Evolutionary conservation across 2,797 vertebrate genomes (phyloP).

Genomic region (Sardinella longiceps): DNA sequence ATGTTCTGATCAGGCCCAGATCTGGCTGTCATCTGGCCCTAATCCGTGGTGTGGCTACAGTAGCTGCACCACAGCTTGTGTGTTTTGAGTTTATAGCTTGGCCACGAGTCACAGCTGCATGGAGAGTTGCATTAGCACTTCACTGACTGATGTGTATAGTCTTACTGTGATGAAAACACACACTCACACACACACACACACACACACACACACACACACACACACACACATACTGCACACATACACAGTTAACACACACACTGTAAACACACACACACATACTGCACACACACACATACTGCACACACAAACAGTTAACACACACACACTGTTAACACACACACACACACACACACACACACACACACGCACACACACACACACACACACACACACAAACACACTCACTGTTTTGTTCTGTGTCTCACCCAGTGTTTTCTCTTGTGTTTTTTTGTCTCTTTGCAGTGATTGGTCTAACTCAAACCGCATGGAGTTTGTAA

Average conservation of each 20-base stretch:
- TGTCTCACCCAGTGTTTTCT: constrained; percentile 64
- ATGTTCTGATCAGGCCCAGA: background rate
- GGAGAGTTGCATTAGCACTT: constrained; percentile 24
- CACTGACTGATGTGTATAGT: constrained; percentile 28
- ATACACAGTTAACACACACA: too few relatives aligned
- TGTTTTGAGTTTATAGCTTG: background rate
- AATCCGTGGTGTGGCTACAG: background rate
- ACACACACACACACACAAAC: too few relatives aligned
- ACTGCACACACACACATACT: background rate
- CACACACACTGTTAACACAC: constrained; percentile 30
- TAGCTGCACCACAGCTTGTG: background rate
- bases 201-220: constrained; percentile 15
- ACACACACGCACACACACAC: too few relatives aligned
- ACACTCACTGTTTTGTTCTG: constrained; percentile 28
- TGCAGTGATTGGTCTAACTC: constrained; percentile 98
- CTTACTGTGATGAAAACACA: background rate
- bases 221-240: background rate
- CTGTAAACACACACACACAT: too few relatives aligned
- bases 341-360: constrained; percentile 5
- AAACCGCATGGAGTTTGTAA: constrained; percentile 97
- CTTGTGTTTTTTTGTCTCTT: constrained; percentile 66
- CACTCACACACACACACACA: constrained; percentile 34
- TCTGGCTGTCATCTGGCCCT: background rate
- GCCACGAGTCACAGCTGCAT: constrained; percentile 33
- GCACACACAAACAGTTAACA: constrained; percentile 34